Evolutionary conservation across 2,797 vertebrate species (phyloP), one percentile per base, ranked within the genome.

Genomic region (Molothrus aeneus): DNA sequence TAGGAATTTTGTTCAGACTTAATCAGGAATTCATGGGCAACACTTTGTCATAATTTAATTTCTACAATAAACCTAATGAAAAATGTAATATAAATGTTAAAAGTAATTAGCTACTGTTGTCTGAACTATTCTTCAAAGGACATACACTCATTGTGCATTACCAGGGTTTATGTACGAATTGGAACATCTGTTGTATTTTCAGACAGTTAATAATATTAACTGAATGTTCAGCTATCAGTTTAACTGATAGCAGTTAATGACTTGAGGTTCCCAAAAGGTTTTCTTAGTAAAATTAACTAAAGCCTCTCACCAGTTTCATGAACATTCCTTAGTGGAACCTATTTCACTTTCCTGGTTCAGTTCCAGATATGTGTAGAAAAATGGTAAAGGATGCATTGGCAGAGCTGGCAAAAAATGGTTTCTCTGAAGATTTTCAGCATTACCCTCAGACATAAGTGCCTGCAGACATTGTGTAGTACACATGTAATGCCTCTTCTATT

Each of bases 1-100:
- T 28, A 93, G 54, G 28, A 77, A 56, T 94, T 84, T 83, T 29
- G 53, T 91, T 93, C 61, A 45, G 65, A 60, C 26, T 93, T 96
- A 92, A 97, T 97, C 88, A 85, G 84, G 80, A 97, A 97, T 97
- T 97, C 91, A 96, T 72, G 80, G 88, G 50, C 57, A 93, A 40
- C 92, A 82, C 69, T 96, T 97, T 80, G 69, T 83, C 92, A 83
- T 90, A 86, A 96, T 96, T 97, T 96, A 94, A 97, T 96, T 97
- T 97, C 84, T 91, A 68, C 86, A 92, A 84, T 96, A 96, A 97
- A 95, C 25, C 43, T 96, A 97, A 98, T 86, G 93, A 97, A 86
- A 97, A 97, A 96, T 92, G 80, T 95, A 96, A 97, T 90, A 88
- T 73, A 86, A 94, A 96, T 17, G 53, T 93, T 95, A 91, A 83